Evolutionary conservation across 2,888 invertebrate genomes (phyloP).

Genomic region (Slavum lentiscoides): DNA sequence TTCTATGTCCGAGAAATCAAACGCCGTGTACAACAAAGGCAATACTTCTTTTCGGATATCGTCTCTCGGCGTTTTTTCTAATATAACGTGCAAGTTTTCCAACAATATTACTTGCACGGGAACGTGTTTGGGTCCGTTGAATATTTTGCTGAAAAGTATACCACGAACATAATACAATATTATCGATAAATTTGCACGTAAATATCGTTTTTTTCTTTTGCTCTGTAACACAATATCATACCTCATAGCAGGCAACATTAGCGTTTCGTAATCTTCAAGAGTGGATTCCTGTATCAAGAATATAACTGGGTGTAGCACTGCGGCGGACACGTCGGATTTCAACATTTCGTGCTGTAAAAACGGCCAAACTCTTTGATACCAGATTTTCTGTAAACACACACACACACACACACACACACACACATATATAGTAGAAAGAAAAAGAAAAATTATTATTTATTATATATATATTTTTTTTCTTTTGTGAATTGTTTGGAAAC

Average conservation of each 20-base stretch:
- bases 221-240: constrained; percentile 59
- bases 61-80: constrained; percentile 82
- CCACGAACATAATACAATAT: too few species aligned
- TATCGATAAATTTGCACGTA: too few species aligned
- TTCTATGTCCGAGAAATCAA: constrained; percentile 86
- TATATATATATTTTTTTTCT: too few species aligned
- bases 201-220: too few species aligned
- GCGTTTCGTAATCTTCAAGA: constrained; percentile 76
- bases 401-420: constrained; percentile 37
- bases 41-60: constrained; percentile 81
- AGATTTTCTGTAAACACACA: constrained; percentile 76
- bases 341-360: constrained; percentile 82
- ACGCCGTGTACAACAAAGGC: constrained; percentile 81
- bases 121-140: constrained; percentile 77
- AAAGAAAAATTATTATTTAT: too few species aligned
- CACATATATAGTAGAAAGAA: too few species aligned
- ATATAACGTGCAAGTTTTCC: constrained; percentile 85
- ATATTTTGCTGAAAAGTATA: constrained; percentile 66
- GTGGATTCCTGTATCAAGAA: constrained; percentile 80
- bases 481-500: too few species aligned
- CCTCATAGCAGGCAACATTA: constrained; percentile 84
- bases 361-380: constrained; percentile 94
- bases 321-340: constrained; percentile 81
- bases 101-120: constrained; percentile 85
- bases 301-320: constrained; percentile 81